Conservation (phyloP, 2,113 vertebrate species). For the Plotosus lineatus region DNA sequence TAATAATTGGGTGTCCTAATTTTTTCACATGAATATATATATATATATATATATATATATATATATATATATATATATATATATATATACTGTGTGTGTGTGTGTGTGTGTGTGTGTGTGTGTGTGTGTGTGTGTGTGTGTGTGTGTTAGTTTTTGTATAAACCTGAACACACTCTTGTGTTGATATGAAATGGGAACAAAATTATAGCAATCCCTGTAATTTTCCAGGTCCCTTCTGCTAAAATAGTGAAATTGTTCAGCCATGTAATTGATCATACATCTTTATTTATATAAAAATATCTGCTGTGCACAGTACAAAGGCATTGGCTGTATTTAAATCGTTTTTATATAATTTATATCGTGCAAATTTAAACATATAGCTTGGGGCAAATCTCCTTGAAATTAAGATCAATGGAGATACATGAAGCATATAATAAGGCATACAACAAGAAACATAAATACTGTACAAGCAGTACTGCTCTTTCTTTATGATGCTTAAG, state of each 20-base stretch:
- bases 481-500: constrained; percentile 16
- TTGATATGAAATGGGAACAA: neutral
- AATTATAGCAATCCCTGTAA: neutral
- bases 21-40: too few species aligned
- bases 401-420: constrained; percentile 68
- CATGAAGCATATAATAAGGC: constrained; percentile 66
- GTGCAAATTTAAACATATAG: constrained; percentile 65
- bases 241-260: constrained; percentile 8
- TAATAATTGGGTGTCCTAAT: too few species aligned
- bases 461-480: constrained; percentile 48
- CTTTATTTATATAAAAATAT: constrained; percentile 43
- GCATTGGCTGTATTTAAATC: constrained; percentile 55
- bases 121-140: neutral
- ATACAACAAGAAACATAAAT: constrained; percentile 60
- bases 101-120: too few species aligned
- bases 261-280: constrained; percentile 24
- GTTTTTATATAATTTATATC: too few species aligned
- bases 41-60: too few species aligned
- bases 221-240: neutral
- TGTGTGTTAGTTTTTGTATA: neutral
- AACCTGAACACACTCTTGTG: neutral
- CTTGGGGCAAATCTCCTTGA: constrained; percentile 61
- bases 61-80: too few species aligned
- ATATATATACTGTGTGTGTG: too few species aligned
- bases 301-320: constrained; percentile 51